These are phyloP conservation scores for Rhadina sibilatrix DNA, from an alignment of 2,113 vertebrate genomes.

Conservation along the genomic window DNA sequence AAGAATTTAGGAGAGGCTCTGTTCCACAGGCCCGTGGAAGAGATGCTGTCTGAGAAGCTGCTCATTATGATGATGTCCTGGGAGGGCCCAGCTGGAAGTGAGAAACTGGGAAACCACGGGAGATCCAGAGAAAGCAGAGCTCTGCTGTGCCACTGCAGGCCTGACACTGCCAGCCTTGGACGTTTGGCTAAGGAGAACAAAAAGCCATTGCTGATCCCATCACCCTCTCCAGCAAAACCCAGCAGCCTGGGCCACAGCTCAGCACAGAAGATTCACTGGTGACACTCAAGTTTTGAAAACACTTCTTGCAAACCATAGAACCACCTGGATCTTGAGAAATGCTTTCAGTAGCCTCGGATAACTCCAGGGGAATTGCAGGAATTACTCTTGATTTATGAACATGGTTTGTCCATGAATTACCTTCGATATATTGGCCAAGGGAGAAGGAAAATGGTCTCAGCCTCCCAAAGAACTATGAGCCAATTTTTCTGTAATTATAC, in stretches of 20 bases:
- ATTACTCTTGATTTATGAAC: background rate
- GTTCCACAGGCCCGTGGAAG: accelerated
- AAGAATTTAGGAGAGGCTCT: background rate
- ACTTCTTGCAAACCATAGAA: background rate
- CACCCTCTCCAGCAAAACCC: background rate
- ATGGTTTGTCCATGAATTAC: background rate
- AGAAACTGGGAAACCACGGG: background rate
- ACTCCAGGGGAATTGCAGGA: background rate
- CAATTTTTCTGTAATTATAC: background rate
- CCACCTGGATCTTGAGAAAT: background rate
- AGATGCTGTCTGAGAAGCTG: background rate
- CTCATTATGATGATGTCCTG: accelerated
- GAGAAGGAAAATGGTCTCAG: background rate
- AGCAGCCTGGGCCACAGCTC: background rate
- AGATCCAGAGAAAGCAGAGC: background rate
- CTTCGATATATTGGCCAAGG: background rate
- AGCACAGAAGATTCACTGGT: background rate
- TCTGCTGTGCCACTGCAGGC: background rate
- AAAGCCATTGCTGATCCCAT: background rate
- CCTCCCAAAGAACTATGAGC: background rate
- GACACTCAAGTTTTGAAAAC: background rate
- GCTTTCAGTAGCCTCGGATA: background rate
- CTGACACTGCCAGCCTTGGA: background rate
- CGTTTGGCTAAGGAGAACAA: background rate
- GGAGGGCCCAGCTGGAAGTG: background rate